Percentiles rank a stretch among this genome's conserved stretches.
Conservation (phyloP, 2,113 vertebrate genomes). For the Origma solitaria region DNA sequence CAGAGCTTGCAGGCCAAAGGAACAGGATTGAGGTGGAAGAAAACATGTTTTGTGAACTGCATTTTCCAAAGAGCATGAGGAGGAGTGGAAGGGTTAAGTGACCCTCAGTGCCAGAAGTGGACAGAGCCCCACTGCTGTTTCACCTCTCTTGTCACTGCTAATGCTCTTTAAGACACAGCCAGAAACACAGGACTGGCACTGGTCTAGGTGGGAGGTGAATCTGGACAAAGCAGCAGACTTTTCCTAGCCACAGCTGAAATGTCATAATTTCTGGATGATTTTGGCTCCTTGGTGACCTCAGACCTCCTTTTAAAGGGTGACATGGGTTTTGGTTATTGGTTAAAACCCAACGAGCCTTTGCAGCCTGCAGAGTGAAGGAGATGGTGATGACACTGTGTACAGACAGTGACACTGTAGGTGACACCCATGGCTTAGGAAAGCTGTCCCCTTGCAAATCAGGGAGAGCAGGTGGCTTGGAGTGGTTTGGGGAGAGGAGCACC, state of each 20-base stretch:
- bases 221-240: neutral
- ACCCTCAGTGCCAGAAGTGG: neutral
- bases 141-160: neutral
- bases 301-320: neutral
- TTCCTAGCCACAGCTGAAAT: neutral
- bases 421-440: neutral
- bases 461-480: neutral
- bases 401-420: neutral
- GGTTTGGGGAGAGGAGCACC: neutral
- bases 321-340: neutral
- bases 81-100: neutral
- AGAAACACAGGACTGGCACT: neutral
- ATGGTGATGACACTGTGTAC: neutral
- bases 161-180: neutral
- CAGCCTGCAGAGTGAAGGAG: neutral
- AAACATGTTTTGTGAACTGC: neutral
- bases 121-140: neutral
- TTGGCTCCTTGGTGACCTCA: neutral
- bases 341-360: neutral
- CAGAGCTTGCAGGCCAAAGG: neutral
- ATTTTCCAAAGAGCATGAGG: neutral
- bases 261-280: neutral
- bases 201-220: neutral
- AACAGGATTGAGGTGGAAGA: neutral
- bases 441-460: neutral